These are phyloP conservation scores for Loriculus beryllinus DNA, from an alignment of 2,797 vertebrate species.

Conservation along the genomic window DNA sequence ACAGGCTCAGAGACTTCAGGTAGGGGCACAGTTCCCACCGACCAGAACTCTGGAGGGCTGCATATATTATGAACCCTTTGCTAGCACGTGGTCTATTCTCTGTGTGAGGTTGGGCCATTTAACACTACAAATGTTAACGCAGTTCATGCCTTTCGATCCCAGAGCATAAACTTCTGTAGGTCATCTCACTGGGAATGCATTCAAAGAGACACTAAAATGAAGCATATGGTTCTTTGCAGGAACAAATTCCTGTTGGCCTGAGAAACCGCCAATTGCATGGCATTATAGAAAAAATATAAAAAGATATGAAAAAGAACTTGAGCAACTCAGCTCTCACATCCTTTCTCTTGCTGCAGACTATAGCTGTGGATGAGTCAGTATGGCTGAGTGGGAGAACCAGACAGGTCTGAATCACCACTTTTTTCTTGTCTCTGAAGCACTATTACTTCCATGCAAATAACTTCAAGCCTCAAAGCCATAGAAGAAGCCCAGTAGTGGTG, in stretches of 20 bases:
- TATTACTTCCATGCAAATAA: conserved; percentile 22
- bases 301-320: background rate
- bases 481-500: background rate
- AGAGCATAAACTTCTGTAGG: background rate
- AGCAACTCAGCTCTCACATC: background rate
- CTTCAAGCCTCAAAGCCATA: background rate
- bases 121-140: background rate
- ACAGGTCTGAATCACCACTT: conserved; percentile 61
- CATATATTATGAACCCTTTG: background rate
- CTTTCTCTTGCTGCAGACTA: background rate
- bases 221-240: background rate
- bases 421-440: background rate
- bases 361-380: conserved; percentile 49
- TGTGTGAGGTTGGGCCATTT: background rate
- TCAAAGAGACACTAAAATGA: background rate
- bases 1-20: background rate
- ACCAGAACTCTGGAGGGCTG: background rate
- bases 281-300: background rate
- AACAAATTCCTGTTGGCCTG: background rate
- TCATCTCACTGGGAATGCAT: background rate
- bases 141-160: background rate
- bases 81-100: background rate
- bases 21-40: background rate
- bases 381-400: conserved; percentile 53
- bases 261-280: background rate